Evolutionary conservation across 2,113 vertebrate species (phyloP), one percentile per base, ranked within the genome.

Genomic region (Zeus faber): DNA sequence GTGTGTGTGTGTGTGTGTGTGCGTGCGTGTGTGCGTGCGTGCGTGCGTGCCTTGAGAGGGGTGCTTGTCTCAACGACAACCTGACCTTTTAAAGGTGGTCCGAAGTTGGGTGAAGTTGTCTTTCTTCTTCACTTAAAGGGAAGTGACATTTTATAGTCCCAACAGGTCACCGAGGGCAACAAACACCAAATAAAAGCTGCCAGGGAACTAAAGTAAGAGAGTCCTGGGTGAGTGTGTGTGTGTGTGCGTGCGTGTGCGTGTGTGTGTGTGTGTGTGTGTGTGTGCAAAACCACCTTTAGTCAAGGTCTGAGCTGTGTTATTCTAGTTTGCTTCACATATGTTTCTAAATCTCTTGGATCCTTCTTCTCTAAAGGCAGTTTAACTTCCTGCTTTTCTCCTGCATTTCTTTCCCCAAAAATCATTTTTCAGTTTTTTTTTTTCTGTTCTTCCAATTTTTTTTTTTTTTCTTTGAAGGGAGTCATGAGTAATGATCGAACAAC

Each of bases 111-210:
- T 72, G 83, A 88, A 88, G 81, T 88, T 88, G 81, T 89, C 84
- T 85, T 85, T 87, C 85, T 81, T 80, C 81, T 76, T 84, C 82
- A 82, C 80, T 85, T 86, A 89, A 90, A 85, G 76, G 71, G 65
- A 76, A 84, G 57, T 84, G 88, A 86, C 87, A 90, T 90, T 85
- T 85, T 88, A 89, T 86, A 90, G 85, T 89, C 85, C 85, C 82
- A 72, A 80, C 63, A 83, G 87, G 85, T 88, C 87, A 80, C 74
- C 73, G 57, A 87, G 82, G 83, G 72, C 82, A 91, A 88, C 85
- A 87, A 89, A 90, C 80, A 85, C 83, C 81, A 86, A 89, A 85
- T 84, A 87, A 85, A 86, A 68, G 47, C 77, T 83, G 78, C 67
- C 73, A 74, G 70, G 56, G 49, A 51, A 51, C 76, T 68, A 77